Percentiles rank a stretch among this genome's conserved stretches.
Conservation (phyloP, 2,113 vertebrate genomes). For the Dasyurus viverrinus region DNA sequence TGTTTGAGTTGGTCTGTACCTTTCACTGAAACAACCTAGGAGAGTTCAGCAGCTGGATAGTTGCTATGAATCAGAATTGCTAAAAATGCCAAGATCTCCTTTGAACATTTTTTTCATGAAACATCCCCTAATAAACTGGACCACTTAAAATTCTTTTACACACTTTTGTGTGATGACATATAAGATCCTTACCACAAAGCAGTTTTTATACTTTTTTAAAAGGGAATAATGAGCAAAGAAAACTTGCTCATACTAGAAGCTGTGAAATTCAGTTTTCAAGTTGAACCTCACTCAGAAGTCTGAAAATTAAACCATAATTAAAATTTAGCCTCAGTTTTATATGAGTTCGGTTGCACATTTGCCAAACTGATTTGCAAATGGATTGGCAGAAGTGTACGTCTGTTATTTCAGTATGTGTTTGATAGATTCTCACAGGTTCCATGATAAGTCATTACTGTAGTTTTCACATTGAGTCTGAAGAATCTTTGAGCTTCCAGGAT, state of each 20-base stretch:
- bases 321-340: not conserved
- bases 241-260: not conserved
- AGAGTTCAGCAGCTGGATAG: not conserved
- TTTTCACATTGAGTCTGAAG: not conserved
- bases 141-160: not conserved
- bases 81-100: not conserved
- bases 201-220: not conserved
- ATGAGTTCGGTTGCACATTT: not conserved
- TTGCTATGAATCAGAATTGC: no score
- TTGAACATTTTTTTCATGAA: not conserved
- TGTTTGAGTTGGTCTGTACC: conserved; percentile 41
- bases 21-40: conserved; percentile 32
- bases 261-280: not conserved
- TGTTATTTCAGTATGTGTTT: not conserved
- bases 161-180: not conserved
- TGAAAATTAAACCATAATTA: not conserved
- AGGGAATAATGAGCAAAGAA: not conserved
- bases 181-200: not conserved
- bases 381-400: no score
- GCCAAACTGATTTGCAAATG: not conserved
- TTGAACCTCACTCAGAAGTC: not conserved
- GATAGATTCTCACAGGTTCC: no score
- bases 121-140: conserved; percentile 25
- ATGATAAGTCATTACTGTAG: no score
- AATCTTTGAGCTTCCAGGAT: not conserved